These are phyloP conservation scores for Antennarius maculatus DNA, from an alignment of 2,797 vertebrate genomes.

Conservation along the genomic window DNA sequence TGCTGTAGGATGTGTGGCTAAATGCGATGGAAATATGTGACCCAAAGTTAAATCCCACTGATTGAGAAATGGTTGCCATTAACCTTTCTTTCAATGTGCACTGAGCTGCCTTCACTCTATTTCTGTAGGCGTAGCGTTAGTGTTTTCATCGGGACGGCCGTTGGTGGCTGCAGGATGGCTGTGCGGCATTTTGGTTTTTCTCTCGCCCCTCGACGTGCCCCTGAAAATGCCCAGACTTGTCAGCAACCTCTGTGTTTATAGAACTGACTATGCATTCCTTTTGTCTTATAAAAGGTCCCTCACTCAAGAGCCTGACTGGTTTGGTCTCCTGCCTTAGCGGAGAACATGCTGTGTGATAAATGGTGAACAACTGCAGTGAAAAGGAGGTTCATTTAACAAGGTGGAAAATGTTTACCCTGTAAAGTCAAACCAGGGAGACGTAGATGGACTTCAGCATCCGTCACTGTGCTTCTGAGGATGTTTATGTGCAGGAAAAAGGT, in stretches of 20 bases:
- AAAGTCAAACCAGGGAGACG: conserved; percentile 22
- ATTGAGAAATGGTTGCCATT: conserved; percentile 24
- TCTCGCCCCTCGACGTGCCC: conserved; percentile 30
- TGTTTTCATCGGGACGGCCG: background rate
- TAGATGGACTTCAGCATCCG: conserved; percentile 12
- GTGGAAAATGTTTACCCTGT: conserved; percentile 61
- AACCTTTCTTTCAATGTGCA: conserved; percentile 9
- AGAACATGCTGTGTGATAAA: conserved; percentile 49
- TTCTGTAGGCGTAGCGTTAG: background rate
- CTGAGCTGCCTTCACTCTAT: background rate
- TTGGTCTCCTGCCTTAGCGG: conserved; percentile 23
- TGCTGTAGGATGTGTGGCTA: conserved; percentile 11
- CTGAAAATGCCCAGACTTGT: conserved; percentile 58
- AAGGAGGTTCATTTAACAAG: conserved; percentile 53
- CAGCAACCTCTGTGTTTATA: conserved; percentile 51
- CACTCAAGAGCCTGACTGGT: conserved; percentile 33
- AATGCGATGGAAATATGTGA: conserved; percentile 36
- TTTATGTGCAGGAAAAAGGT: conserved; percentile 21
- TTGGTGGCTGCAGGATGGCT: background rate
- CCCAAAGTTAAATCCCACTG: conserved; percentile 38
- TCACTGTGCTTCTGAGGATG: conserved; percentile 9
- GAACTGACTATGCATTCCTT: conserved; percentile 57
- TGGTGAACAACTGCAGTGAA: conserved; percentile 48
- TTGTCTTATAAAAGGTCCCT: conserved; percentile 49
- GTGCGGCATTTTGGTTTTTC: conserved; percentile 5